Conservation (phyloP, 2,113 vertebrate genomes). For the Suricata suricatta region DNA sequence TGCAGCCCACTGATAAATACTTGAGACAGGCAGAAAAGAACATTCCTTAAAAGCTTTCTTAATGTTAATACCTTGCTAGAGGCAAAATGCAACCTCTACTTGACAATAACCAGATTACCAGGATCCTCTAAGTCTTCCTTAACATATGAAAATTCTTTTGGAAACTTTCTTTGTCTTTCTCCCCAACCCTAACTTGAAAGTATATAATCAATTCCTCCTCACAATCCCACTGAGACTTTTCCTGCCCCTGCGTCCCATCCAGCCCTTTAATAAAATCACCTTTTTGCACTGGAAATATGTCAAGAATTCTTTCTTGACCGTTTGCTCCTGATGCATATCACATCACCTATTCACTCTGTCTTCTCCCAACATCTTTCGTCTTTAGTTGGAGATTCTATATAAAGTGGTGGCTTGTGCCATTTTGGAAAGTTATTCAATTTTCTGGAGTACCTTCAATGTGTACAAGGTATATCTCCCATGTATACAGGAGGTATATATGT, state of each 20-base stretch:
- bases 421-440: not conserved
- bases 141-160: not conserved
- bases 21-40: not conserved
- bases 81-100: not conserved
- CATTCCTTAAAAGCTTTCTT: not conserved
- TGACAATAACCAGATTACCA: not conserved
- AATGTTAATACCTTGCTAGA: not conserved
- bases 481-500: not conserved
- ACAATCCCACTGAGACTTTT: not conserved
- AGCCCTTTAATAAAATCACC: not conserved
- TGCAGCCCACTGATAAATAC: not conserved
- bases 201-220: not conserved
- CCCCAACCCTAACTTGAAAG: not conserved
- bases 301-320: not conserved
- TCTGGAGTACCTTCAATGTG: not conserved
- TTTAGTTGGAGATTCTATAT: not conserved
- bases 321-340: not conserved
- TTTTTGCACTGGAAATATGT: not conserved
- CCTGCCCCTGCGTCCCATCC: not conserved
- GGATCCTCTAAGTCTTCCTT: not conserved
- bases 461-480: not conserved
- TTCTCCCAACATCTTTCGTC: not conserved
- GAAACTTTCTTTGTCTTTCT: not conserved
- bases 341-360: not conserved
- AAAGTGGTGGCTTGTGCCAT: not conserved